Base-by-base conservation (phyloP, 2,113 vertebrate genomes). In the Cebus imitator region DNA sequence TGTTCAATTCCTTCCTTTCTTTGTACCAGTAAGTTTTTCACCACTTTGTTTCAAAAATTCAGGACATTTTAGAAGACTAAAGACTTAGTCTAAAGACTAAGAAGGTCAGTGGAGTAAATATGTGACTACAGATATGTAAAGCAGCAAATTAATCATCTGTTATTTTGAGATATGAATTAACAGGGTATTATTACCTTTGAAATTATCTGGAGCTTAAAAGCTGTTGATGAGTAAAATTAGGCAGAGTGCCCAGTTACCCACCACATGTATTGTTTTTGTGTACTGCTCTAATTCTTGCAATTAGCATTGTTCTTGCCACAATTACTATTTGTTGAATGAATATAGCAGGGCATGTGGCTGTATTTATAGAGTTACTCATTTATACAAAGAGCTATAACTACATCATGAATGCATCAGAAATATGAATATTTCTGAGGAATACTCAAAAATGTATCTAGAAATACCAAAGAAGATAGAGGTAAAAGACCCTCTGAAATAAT, bases 111-210 rank as follows among this genome's bases (percentile, higher is more conserved):
- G 66, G 18, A 94, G 85, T 61, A 18, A 14, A n/a, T 50, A 90
- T 85, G 82, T 84, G 48, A 1, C 50, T 72, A 81, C 4, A 88
- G 70, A 79, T 78, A 90, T 1, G 18, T 21, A 81, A 94, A 88
- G 37, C 35, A 70, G 76, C 35, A 91, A 73, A 58, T 20, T 16
- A 72, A 13, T 37, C 6, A 79, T 45, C 16, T 48, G 27, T 43
- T 87, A 45, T 75, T 95, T 13, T 95, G 25, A 87, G 23, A 57
- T 70, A 90, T 93, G 21, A 82, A 82, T 73, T 66, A 87, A 91
- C 21, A 93, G 57, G 17, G 18, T 73, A 78, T n/a, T 18, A 43
- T 8, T 73, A 8, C 27, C 20, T 92, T 87, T 84, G 48, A 90
- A 90, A 83, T 37, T 73, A 72, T 37, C 10, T 88, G n/a, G 37